These are phyloP conservation scores for Morinoia aosen DNA, from an alignment of 2,888 invertebrate genomes.

Conservation along the genomic window DNA sequence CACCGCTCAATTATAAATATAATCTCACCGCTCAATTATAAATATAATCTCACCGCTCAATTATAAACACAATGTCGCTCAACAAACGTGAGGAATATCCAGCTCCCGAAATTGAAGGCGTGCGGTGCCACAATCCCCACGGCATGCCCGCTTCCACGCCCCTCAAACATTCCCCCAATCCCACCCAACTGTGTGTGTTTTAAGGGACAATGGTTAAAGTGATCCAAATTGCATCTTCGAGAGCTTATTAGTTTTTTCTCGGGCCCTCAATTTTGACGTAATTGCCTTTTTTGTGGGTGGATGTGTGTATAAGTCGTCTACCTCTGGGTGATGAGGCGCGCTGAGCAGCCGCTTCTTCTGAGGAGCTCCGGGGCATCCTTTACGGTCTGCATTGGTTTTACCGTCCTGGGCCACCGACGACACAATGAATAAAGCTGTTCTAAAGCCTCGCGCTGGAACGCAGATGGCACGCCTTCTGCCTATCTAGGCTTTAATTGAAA, in stretches of 20 bases:
- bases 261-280: conserved; percentile 28
- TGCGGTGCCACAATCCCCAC: neutral
- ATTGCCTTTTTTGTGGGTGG: conserved; percentile 25
- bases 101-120: neutral
- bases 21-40: too few relatives aligned
- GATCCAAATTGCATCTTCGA: conserved; percentile 36
- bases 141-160: neutral
- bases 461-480: conserved; percentile 46
- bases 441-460: neutral
- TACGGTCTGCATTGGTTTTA: neutral
- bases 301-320: conserved; percentile 16
- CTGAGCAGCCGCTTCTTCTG: neutral
- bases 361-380: neutral
- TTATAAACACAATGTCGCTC: too few relatives aligned
- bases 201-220: conserved; percentile 41
- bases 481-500: neutral
- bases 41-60: too few relatives aligned
- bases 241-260: conserved; percentile 41
- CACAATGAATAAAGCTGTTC: conserved; percentile 30
- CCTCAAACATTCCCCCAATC: neutral
- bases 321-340: neutral
- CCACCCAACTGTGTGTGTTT: conserved; percentile 32
- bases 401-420: neutral
- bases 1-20: too few relatives aligned
- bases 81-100: neutral